These are phyloP conservation scores for Myotis pilosus DNA, from an alignment of 2,797 vertebrate species.

Conservation along the genomic window DNA sequence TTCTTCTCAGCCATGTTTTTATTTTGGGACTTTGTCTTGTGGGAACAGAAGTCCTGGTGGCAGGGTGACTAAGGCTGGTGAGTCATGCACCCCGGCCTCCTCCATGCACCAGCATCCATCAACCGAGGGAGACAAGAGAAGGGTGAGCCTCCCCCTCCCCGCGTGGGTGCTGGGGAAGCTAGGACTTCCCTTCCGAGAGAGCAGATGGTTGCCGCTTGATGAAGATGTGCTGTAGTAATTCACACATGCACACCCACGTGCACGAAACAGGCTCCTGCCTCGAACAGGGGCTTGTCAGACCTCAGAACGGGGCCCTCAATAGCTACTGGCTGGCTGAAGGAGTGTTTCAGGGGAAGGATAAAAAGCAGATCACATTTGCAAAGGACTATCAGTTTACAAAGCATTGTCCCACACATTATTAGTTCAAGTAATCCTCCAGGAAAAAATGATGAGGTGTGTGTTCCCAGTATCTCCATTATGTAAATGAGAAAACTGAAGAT, in stretches of 20 bases:
- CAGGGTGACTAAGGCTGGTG: constrained; percentile 45
- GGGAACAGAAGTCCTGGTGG: constrained; percentile 15
- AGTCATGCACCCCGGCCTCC: constrained; percentile 31
- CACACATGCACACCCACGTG: not conserved
- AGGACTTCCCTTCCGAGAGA: constrained; percentile 28
- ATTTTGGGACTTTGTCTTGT: not conserved
- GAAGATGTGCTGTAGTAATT: not conserved
- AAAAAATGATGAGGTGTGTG: not conserved
- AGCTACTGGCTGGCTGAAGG: not conserved
- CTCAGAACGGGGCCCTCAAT: not conserved
- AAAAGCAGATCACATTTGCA: not conserved
- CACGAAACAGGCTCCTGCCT: not conserved
- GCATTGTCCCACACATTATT: not conserved
- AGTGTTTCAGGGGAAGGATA: not conserved
- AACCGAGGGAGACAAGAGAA: not conserved
- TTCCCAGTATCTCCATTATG: not conserved
- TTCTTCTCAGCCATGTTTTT: not conserved
- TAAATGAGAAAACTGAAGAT: not conserved
- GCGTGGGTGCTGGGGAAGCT: not conserved
- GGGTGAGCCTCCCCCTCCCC: not conserved
- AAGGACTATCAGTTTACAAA: not conserved
- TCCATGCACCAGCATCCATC: not conserved
- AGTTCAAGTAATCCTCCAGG: not conserved
- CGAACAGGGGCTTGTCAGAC: not conserved
- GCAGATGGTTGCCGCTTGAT: not conserved